Evolutionary conservation across 2,888 invertebrate species (phyloP).

Genomic region (Elmis aenea): DNA sequence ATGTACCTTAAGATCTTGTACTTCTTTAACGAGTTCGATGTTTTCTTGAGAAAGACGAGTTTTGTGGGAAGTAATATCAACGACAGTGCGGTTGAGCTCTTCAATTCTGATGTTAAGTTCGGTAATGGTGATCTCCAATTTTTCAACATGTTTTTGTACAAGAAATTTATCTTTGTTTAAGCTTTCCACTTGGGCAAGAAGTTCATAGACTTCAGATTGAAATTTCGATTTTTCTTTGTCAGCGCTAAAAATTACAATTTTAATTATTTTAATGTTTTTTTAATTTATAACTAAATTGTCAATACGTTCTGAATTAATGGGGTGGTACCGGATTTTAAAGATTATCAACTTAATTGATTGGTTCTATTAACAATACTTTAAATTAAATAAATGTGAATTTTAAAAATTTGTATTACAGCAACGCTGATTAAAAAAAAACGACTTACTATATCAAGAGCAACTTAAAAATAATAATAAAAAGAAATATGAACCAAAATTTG

Average conservation of each 20-base stretch:
- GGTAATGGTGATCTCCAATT: conserved; percentile 83
- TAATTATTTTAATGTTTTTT: conserved; percentile 1
- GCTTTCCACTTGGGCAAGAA: conserved; percentile 91
- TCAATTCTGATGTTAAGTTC: conserved; percentile 95
- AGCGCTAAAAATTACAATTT: conserved; percentile 71
- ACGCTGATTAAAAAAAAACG: no score
- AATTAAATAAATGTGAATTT: no score
- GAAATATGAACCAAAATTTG: no score
- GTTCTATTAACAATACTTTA: no score
- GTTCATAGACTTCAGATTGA: conserved; percentile 97
- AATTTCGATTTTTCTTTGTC: conserved; percentile 99
- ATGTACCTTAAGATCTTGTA: conserved; percentile 86
- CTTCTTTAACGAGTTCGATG: conserved; percentile 89
- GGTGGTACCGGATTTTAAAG: no score
- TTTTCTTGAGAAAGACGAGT: conserved; percentile 93
- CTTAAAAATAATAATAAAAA: no score
- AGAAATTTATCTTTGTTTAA: conserved; percentile 88
- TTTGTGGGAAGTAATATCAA: conserved; percentile 96
- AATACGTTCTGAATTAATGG: background rate
- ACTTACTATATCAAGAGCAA: no score
- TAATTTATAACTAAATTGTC: background rate
- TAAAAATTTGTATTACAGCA: no score
- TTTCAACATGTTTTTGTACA: conserved; percentile 79
- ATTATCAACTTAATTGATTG: no score
- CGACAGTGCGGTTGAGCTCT: conserved; percentile 93